phyloP scores from a whole-genome alignment of 2,888 invertebrate species.

The Oeneis ivallda region DNA sequence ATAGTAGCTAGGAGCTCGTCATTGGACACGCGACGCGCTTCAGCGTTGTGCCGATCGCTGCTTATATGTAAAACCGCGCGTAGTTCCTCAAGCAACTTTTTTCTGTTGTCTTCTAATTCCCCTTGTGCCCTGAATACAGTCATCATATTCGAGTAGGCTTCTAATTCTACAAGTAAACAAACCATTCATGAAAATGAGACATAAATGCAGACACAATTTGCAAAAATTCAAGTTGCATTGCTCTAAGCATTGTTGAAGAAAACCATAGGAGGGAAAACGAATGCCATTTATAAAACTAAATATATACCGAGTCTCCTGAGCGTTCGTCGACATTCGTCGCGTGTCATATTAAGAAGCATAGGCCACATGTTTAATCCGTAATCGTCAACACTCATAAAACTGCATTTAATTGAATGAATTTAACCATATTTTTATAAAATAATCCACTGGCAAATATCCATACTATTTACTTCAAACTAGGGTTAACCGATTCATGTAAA shows the following conservation, averaged over 20 bases:
- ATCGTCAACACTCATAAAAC: slow-evolving; percentile 57
- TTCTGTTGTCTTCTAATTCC: slow-evolving; percentile 90
- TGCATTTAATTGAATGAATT: slow-evolving; percentile 66
- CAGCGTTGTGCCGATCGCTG: slow-evolving; percentile 94
- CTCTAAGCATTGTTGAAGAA: slow-evolving; percentile 58
- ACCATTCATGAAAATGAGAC: slow-evolving; percentile 44
- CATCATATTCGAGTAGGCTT: slow-evolving; percentile 94
- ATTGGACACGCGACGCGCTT: slow-evolving; percentile 94
- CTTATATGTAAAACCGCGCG: slow-evolving; percentile 92
- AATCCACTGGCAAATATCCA: slow-evolving; percentile 80
- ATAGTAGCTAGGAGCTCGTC: slow-evolving; percentile 94
- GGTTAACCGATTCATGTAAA: slow-evolving; percentile 37
- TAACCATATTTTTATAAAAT: slow-evolving; percentile 72
- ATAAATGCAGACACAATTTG: slow-evolving; percentile 39
- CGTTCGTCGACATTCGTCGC: slow-evolving; percentile 93
- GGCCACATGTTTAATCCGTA: slow-evolving; percentile 82
- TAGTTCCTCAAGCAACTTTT: slow-evolving; percentile 91
- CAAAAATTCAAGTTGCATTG: slow-evolving; percentile 48
- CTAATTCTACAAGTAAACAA: slow-evolving; percentile 87
- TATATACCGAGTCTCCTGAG: slow-evolving; percentile 92
- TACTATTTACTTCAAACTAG: slow-evolving; percentile 81
- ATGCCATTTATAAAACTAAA: slow-evolving; percentile 76
- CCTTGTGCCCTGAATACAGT: slow-evolving; percentile 97
- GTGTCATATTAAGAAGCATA: slow-evolving; percentile 89
- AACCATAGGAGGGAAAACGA: slow-evolving; percentile 80